Conservation (phyloP, 2,113 vertebrate species). For the Silurus meridionalis region DNA sequence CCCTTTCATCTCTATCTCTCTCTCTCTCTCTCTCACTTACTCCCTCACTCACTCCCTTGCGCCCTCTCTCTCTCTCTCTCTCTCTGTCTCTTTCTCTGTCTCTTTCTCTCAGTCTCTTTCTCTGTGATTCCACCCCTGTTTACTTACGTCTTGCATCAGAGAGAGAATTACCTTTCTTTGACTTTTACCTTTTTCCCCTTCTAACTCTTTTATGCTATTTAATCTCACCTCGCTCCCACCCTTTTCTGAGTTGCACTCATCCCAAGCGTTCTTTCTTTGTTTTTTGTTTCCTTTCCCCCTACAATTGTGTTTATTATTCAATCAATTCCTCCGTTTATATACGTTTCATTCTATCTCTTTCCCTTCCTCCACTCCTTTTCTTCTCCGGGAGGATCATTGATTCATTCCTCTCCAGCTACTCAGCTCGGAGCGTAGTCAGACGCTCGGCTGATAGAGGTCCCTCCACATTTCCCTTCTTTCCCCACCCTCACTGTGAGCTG, state of each 20-base stretch:
- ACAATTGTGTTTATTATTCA: background rate
- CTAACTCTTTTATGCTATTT: slow-evolving; percentile 15
- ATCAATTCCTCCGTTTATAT: background rate
- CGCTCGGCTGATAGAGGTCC: slow-evolving; percentile 35
- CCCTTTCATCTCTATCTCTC: background rate
- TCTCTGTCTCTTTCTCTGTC: background rate
- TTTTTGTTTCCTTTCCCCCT: background rate
- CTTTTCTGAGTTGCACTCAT: background rate
- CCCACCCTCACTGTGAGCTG: slow-evolving; percentile 32
- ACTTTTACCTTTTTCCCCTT: slow-evolving; percentile 1
- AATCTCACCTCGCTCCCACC: background rate
- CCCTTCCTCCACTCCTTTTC: slow-evolving; percentile 32
- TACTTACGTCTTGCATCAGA: slow-evolving; percentile 23
- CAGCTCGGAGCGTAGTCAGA: slow-evolving; percentile 56
- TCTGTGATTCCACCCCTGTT: slow-evolving; percentile 11
- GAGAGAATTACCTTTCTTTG: background rate
- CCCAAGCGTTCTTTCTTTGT: background rate
- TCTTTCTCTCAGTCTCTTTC: background rate
- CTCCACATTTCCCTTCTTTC: slow-evolving; percentile 9
- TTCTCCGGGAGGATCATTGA: slow-evolving; percentile 53
- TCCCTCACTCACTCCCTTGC: too few relatives aligned
- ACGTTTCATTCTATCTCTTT: background rate
- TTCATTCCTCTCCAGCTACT: slow-evolving; percentile 55
- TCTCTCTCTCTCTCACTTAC: background rate
- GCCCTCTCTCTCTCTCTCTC: background rate